Conservation (phyloP, 2,888 invertebrate genomes). For the Trissonchulus sp. region DNA sequence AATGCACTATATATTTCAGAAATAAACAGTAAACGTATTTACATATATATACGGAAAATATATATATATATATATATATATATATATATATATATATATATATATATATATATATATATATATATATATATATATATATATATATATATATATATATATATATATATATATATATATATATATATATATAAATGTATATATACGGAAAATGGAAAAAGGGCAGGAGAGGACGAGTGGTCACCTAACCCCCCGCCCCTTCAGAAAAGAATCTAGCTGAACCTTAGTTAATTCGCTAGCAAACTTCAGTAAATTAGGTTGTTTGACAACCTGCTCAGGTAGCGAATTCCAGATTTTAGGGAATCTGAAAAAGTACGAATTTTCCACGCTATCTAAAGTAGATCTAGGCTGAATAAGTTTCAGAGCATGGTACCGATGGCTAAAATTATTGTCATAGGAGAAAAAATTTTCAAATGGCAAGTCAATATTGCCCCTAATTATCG, state of each 20-base stretch:
- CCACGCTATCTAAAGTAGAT: background rate
- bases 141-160: too few species aligned
- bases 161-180: too few species aligned
- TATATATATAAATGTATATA: too few species aligned
- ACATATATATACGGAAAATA: too few species aligned
- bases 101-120: too few species aligned
- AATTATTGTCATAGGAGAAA: background rate
- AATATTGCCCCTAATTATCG: background rate
- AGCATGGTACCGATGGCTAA: background rate
- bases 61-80: too few species aligned
- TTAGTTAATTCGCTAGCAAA: background rate
- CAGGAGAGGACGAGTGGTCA: background rate
- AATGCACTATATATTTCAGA: background rate
- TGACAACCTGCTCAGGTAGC: background rate
- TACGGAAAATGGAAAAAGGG: background rate
- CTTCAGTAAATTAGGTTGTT: background rate
- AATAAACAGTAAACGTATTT: background rate
- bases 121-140: too few species aligned
- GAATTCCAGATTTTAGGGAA: background rate
- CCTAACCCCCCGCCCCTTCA: background rate
- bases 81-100: too few species aligned
- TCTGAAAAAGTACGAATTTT: background rate
- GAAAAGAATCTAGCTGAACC: background rate
- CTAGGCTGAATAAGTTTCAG: background rate
- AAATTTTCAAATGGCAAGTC: background rate